phyloP scores from a whole-genome alignment of 2,888 invertebrate genomes.

The Sussaba pulchella region DNA sequence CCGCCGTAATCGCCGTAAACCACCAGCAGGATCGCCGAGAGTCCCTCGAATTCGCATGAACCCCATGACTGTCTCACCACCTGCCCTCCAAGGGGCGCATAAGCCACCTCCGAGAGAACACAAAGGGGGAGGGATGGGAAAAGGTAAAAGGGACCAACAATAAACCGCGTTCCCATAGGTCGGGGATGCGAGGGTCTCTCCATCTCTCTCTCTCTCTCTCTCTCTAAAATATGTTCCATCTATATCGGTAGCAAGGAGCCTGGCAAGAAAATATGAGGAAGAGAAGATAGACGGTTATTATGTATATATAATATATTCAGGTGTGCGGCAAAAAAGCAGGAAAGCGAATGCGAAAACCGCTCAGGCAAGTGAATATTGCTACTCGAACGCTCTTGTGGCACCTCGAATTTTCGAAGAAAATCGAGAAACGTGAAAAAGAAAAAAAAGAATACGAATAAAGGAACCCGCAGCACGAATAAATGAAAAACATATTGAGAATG shows the following conservation, averaged over 20 bases:
- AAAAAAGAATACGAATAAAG: background rate
- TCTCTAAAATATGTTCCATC: background rate
- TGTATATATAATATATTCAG: background rate
- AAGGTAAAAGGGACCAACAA: conserved; percentile 43
- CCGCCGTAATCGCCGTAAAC: conserved; percentile 17
- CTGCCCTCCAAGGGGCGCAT: conserved; percentile 62
- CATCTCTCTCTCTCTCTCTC: background rate
- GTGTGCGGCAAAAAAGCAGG: background rate
- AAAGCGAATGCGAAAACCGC: conserved; percentile 7
- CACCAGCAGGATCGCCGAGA: background rate
- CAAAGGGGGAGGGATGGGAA: conserved; percentile 30
- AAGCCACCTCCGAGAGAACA: conserved; percentile 40
- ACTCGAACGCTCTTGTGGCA: background rate
- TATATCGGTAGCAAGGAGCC: no score
- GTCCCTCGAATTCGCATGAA: conserved; percentile 53
- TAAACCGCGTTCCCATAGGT: conserved; percentile 53
- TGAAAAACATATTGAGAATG: background rate
- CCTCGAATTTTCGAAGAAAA: background rate
- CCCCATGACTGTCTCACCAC: conserved; percentile 41
- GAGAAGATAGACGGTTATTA: background rate
- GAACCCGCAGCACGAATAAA: background rate
- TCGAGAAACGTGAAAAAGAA: no score
- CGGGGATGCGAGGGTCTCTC: conserved; percentile 10
- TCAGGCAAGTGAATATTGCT: conserved; percentile 15
- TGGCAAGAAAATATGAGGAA: no score